These are phyloP conservation scores for Clarias macrocephalus DNA, from an alignment of 2,113 vertebrate species.

Conservation along the genomic window DNA sequence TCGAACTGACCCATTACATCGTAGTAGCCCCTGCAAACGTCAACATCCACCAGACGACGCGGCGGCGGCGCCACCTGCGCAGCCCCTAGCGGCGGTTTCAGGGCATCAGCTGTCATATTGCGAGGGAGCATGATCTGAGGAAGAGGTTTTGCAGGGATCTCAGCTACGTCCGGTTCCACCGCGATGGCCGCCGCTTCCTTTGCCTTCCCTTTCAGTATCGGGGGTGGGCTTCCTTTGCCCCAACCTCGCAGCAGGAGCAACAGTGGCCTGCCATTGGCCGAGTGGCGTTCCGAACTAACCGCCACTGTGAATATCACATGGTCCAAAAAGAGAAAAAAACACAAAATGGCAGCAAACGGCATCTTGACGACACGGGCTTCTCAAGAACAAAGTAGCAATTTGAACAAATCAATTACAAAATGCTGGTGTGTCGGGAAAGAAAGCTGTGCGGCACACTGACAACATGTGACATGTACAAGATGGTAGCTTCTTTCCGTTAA, in stretches of 20 bases:
- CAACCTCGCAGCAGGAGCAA: conserved; percentile 68
- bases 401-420: conserved; percentile 44
- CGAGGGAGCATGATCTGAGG: conserved; percentile 75
- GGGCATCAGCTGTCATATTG: conserved; percentile 71
- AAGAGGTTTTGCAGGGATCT: conserved; percentile 71
- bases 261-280: conserved; percentile 55
- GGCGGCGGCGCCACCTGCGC: conserved; percentile 75
- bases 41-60: conserved; percentile 75
- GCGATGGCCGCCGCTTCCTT: conserved; percentile 60
- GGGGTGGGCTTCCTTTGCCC: conserved; percentile 48
- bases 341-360: conserved; percentile 52
- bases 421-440: conserved; percentile 15
- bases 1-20: conserved; percentile 93
- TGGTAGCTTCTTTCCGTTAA: conserved; percentile 28
- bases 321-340: conserved; percentile 59
- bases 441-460: conserved; percentile 35
- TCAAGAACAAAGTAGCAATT: conserved; percentile 42
- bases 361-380: conserved; percentile 50
- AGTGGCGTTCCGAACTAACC: conserved; percentile 51
- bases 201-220: conserved; percentile 45
- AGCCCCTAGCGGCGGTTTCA: conserved; percentile 74
- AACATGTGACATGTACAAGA: conserved; percentile 33
- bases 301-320: conserved; percentile 62
- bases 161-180: conserved; percentile 47
- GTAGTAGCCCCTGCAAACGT: conserved; percentile 85